phyloP scores from a whole-genome alignment of 2,113 vertebrate genomes.

The Strix uralensis region DNA sequence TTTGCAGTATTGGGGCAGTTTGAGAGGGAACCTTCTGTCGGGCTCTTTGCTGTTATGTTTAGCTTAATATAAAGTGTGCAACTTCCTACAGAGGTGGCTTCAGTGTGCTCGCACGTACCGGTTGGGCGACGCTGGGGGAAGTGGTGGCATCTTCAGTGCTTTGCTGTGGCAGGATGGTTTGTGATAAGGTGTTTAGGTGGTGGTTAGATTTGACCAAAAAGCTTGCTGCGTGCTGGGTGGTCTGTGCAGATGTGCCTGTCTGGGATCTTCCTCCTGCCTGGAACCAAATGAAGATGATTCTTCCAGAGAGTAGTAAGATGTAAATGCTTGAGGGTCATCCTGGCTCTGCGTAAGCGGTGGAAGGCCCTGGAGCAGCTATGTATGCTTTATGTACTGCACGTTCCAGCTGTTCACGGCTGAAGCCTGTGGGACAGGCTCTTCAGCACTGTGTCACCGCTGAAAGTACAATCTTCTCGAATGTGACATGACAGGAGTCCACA shows the following conservation, averaged over 20 bases:
- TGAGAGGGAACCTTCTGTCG: background rate
- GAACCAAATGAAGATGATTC: too few relatives aligned
- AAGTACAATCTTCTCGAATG: too few relatives aligned
- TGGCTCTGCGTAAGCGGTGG: background rate
- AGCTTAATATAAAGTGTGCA: background rate
- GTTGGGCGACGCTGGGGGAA: background rate
- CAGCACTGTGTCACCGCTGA: background rate
- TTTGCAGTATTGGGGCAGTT: background rate
- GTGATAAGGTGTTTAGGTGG: background rate
- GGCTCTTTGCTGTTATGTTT: background rate
- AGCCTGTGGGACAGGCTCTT: background rate
- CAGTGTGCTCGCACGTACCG: fast-evolving
- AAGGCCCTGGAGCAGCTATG: background rate
- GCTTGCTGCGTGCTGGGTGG: background rate
- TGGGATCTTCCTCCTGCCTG: background rate
- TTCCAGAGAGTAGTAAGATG: background rate
- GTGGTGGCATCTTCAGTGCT: background rate
- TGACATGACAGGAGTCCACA: background rate
- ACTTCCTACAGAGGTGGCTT: background rate
- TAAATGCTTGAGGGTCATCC: background rate
- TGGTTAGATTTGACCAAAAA: background rate
- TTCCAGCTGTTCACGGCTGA: background rate
- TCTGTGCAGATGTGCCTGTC: background rate
- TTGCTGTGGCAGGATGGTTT: background rate
- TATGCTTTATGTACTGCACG: fast-evolving